phyloP scores from a whole-genome alignment of 2,797 vertebrate species.

The Tapera naevia region DNA sequence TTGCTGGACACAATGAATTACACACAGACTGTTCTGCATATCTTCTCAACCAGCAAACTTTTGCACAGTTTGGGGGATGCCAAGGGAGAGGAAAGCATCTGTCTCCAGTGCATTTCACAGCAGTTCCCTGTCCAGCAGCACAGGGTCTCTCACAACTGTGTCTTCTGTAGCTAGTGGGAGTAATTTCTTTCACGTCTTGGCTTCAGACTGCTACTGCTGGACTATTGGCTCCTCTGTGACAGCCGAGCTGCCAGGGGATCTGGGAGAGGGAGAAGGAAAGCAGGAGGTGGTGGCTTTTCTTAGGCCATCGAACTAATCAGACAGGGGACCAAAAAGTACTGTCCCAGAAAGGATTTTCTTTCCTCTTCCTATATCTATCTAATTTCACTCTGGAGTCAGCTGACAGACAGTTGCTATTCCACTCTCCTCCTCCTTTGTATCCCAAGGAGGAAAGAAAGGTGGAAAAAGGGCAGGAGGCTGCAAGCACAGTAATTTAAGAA shows the following conservation, averaged over 20 bases:
- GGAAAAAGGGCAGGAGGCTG: neutral
- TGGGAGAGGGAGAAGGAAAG: neutral
- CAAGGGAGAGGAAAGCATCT: neutral
- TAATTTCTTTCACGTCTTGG: neutral
- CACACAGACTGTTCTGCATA: neutral
- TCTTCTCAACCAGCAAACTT: neutral
- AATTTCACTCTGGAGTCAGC: neutral
- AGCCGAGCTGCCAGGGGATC: neutral
- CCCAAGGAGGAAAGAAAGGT: neutral
- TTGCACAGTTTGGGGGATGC: neutral
- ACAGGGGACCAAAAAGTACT: neutral
- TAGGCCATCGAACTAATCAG: neutral
- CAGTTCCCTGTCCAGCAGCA: neutral
- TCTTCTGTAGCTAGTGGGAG: neutral
- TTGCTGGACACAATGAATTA: neutral
- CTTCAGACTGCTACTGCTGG: neutral
- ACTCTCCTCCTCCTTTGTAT: neutral
- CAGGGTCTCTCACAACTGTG: fast-evolving
- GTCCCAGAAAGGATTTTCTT: neutral
- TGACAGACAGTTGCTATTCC: neutral
- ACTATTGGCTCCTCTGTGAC: neutral
- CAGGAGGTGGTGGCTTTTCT: neutral
- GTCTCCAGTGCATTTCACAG: neutral
- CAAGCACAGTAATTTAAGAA: neutral
- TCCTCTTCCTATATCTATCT: neutral